Evolutionary conservation across 2,113 vertebrate species (phyloP), one percentile per base, ranked within the genome.

Genomic region (Amia ocellicauda): DNA sequence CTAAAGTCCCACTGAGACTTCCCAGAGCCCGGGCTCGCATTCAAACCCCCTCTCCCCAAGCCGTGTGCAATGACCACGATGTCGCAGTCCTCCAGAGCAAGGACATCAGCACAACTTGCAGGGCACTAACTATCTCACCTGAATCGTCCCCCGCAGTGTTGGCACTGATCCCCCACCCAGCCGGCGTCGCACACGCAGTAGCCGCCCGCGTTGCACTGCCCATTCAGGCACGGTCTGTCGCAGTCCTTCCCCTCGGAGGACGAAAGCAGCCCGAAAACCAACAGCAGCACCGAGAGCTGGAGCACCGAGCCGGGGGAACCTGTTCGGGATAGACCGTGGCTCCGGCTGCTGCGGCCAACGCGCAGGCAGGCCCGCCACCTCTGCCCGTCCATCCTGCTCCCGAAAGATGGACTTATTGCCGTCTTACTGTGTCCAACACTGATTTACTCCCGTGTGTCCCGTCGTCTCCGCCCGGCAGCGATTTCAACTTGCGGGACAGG

Each of bases 71-170:
- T n/a, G n/a, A n/a, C n/a, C n/a, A n/a, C n/a, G n/a, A n/a, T n/a
- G n/a, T n/a, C n/a, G n/a, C n/a, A n/a, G n/a, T n/a, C n/a, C n/a
- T n/a, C n/a, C n/a, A n/a, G n/a, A n/a, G n/a, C n/a, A n/a, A n/a
- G n/a, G n/a, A n/a, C n/a, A n/a, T n/a, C n/a, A n/a, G n/a, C n/a
- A n/a, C n/a, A n/a, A n/a, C n/a, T n/a, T n/a, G n/a, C n/a, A n/a
- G n/a, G n/a, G n/a, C n/a, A n/a, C n/a, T n/a, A n/a, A n/a, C n/a
- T n/a, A n/a, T n/a, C n/a, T 69, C 88, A 98, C 95, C 92, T 92
- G 91, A 98, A 96, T 69, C 94, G 81, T 4, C 94, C 95, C 87
- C 94, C 94, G 91, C 95, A 98, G 88, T 98, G 95, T 85, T 98
- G 95, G 92, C 94, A 98, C 70, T 93, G 93, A 76, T 97, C 94